Percentiles rank a stretch among this genome's conserved stretches.
These are phyloP conservation scores for Ariolimax columbianus DNA, from an alignment of 2,888 invertebrate species.

Conservation along the genomic window DNA sequence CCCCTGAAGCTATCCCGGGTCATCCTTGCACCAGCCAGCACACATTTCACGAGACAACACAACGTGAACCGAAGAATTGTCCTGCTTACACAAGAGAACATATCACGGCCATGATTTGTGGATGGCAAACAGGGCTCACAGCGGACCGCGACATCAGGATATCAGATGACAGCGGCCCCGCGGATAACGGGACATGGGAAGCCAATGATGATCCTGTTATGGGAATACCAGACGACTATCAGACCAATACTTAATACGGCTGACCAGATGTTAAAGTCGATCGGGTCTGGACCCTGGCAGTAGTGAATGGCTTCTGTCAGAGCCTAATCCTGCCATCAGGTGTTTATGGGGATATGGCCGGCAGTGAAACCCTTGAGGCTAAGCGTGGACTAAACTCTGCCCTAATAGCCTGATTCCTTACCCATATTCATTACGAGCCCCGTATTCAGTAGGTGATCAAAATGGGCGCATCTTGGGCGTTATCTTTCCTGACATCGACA, in stretches of 20 bases:
- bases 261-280: neutral
- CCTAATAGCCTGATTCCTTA: neutral
- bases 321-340: neutral
- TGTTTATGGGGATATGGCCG: neutral
- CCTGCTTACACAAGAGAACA: no score
- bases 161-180: neutral
- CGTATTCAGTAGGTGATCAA: neutral
- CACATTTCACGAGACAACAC: no score
- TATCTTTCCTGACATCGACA: neutral
- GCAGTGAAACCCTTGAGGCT: neutral
- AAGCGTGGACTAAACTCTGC: neutral
- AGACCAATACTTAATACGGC: neutral
- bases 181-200: neutral
- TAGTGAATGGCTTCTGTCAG: conserved; percentile 9
- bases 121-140: neutral
- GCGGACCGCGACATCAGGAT: neutral
- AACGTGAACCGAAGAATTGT: no score
- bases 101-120: neutral
- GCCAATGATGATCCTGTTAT: neutral
- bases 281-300: neutral
- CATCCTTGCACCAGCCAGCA: no score
- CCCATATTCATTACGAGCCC: neutral
- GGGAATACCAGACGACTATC: conserved; percentile 13
- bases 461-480: neutral
- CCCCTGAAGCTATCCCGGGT: no score